A percentile compares a stretch with the other conserved stretches of the same genome.
These are phyloP conservation scores for Drosophila basisetae DNA, from an alignment of 2,888 invertebrate genomes.

Conservation along the genomic window DNA sequence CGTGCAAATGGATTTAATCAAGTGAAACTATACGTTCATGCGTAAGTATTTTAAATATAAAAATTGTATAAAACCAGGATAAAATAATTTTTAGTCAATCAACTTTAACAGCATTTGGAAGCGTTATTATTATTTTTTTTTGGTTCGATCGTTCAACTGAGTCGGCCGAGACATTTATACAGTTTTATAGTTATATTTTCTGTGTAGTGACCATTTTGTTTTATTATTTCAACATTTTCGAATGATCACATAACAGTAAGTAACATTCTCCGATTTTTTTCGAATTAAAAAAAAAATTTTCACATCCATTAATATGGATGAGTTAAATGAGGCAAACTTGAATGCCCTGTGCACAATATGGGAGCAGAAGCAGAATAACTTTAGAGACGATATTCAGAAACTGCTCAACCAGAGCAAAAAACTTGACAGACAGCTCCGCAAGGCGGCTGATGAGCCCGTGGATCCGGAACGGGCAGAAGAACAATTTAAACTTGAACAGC, in stretches of 20 bases:
- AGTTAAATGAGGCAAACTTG: constrained; percentile 12
- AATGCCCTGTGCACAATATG: constrained; percentile 28
- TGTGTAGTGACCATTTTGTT: neutral
- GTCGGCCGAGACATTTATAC: neutral
- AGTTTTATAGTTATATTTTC: neutral
- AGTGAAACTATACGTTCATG: neutral
- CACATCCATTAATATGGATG: constrained; percentile 22
- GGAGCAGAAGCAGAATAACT: constrained; percentile 24
- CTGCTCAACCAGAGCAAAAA: constrained; percentile 32
- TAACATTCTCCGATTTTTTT: neutral
- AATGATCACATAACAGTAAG: constrained; percentile 4
- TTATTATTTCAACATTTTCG: neutral
- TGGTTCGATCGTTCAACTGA: neutral
- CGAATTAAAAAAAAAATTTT: neutral
- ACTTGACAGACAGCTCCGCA: constrained; percentile 4
- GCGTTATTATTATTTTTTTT: neutral
- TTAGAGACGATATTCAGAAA: constrained; percentile 18
- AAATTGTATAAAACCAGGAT: neutral
- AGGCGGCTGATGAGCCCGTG: neutral
- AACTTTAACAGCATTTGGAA: neutral
- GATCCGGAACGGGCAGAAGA: constrained; percentile 80
- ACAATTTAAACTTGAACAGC: constrained; percentile 87
- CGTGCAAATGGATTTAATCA: neutral
- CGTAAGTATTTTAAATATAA: neutral
- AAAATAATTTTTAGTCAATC: neutral